Evolutionary conservation across 2,113 vertebrate species (phyloP).

Genomic region (Nothoprocta perdicaria): DNA sequence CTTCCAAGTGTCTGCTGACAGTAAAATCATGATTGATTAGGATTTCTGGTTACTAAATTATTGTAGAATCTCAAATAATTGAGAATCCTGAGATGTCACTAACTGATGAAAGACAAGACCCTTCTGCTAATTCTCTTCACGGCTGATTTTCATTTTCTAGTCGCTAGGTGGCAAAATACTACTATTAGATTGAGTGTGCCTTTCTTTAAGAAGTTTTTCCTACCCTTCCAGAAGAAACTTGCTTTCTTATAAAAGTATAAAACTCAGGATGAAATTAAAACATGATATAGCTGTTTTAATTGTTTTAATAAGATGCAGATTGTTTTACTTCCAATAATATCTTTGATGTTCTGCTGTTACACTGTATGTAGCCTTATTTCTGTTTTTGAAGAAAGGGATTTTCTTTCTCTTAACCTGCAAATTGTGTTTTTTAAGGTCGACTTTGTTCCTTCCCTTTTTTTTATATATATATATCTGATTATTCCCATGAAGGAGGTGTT

Average conservation of each 20-base stretch:
- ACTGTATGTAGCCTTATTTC: not conserved
- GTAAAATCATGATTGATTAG: not conserved
- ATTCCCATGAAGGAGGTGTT: not conserved
- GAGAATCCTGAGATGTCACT: not conserved
- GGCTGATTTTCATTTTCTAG: constrained; percentile 25
- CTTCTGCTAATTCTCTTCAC: not conserved
- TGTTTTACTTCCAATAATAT: not conserved
- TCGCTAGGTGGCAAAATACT: constrained; percentile 65
- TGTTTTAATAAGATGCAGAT: not conserved
- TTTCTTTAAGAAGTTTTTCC: not conserved
- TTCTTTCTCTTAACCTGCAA: not conserved
- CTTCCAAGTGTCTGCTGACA: not conserved
- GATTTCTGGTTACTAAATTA: constrained; percentile 39
- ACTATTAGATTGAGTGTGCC: not conserved
- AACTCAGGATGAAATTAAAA: not conserved
- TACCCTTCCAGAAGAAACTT: not conserved
- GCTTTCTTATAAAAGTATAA: not conserved
- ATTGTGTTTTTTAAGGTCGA: not conserved
- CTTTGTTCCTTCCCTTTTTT: not conserved
- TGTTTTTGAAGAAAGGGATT: not conserved
- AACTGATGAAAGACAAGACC: not conserved
- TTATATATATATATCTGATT: not conserved
- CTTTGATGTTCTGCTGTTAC: not conserved
- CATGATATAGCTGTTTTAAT: not conserved
- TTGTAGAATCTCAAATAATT: constrained; percentile 13